Percentiles rank a stretch among this genome's conserved stretches.
These are phyloP conservation scores for Wasmannia auropunctata DNA, from an alignment of 1,140 invertebrate genomes.

Conservation along the genomic window DNA sequence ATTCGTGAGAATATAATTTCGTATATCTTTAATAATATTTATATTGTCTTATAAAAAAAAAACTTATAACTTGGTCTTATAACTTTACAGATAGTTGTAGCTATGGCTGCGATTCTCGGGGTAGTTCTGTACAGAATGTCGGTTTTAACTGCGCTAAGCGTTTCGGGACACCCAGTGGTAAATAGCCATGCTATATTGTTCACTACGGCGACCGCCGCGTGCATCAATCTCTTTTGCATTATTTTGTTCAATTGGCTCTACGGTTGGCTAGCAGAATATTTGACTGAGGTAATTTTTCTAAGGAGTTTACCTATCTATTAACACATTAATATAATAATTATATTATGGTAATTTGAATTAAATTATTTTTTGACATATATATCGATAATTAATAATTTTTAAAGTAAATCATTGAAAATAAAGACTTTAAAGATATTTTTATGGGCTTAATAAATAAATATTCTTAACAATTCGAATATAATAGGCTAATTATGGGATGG, in stretches of 20 bases:
- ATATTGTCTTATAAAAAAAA: neutral
- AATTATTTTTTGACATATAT: conserved; percentile 4
- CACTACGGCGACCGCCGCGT: conserved; percentile 93
- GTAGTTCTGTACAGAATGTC: conserved; percentile 97
- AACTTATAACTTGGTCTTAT: neutral
- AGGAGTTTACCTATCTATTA: neutral
- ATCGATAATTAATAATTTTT: neutral
- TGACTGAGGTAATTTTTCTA: conserved; percentile 90
- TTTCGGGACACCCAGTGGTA: conserved; percentile 87
- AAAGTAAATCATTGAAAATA: neutral
- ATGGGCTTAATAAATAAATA: neutral
- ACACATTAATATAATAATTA: neutral
- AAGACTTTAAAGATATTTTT: neutral
- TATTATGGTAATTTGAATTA: neutral
- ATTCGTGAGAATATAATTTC: neutral
- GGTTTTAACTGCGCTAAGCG: conserved; percentile 90
- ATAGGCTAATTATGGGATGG: too few species aligned
- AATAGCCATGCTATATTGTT: conserved; percentile 92
- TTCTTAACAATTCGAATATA: too few species aligned
- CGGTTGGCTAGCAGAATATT: conserved; percentile 94
- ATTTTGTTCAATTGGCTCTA: conserved; percentile 96
- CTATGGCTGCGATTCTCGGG: conserved; percentile 94
- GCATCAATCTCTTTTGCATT: conserved; percentile 94
- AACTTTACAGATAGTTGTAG: conserved; percentile 88
- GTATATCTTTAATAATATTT: neutral